These are phyloP conservation scores for Plagodis dolabraria DNA, from an alignment of 2,888 invertebrate genomes.

Conservation along the genomic window DNA sequence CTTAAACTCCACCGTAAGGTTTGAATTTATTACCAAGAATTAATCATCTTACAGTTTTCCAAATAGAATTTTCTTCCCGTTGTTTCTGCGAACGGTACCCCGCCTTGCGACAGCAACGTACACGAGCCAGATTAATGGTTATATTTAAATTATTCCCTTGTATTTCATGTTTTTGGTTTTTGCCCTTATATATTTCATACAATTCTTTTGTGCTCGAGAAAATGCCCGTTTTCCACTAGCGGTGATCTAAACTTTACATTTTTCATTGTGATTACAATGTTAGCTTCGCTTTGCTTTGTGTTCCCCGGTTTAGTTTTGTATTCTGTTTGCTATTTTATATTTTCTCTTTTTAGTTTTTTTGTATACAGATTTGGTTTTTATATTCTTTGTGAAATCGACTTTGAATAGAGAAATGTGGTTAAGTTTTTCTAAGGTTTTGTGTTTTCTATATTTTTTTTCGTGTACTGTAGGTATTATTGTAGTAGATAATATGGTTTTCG, in stretches of 20 bases:
- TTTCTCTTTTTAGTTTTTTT: constrained; percentile 4
- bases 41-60: not conserved
- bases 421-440: not conserved
- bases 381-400: constrained; percentile 6
- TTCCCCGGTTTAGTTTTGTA: constrained; percentile 6
- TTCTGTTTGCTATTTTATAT: constrained; percentile 16
- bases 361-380: not conserved
- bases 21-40: not conserved
- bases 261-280: constrained; percentile 58
- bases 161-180: constrained; percentile 62
- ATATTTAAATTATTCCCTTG: constrained; percentile 79
- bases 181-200: constrained; percentile 54
- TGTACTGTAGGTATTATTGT: not conserved
- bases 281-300: constrained; percentile 26
- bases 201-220: constrained; percentile 47
- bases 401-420: constrained; percentile 6
- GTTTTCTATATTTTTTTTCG: not conserved
- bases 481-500: too few species aligned
- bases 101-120: constrained; percentile 63
- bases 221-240: constrained; percentile 47
- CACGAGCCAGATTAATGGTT: constrained; percentile 79
- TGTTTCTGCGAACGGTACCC: constrained; percentile 59
- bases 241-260: constrained; percentile 62
- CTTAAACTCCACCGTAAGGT: too few species aligned
- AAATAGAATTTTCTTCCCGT: constrained; percentile 11